A percentile compares a stretch with the other conserved stretches of the same genome.
Evolutionary conservation across 2,888 invertebrate genomes (phyloP).

Genomic region (Melinaea marsaeus): DNA sequence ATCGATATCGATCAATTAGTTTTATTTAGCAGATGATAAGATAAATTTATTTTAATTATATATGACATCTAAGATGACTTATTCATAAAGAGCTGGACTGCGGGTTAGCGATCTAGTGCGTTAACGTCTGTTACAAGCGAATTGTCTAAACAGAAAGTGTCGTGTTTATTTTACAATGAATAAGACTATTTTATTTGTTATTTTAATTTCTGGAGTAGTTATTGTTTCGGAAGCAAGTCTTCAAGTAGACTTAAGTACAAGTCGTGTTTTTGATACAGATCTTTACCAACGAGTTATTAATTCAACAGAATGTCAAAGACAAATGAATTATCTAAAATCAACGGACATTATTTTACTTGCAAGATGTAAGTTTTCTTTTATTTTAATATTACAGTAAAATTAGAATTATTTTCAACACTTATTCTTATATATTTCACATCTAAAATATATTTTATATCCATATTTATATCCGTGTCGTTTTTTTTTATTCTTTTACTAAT

Average conservation of each 20-base stretch:
- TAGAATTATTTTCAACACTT: too few relatives aligned
- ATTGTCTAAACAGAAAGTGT: slow-evolving; percentile 13
- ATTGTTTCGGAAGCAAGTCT: slow-evolving; percentile 15
- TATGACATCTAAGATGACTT: slow-evolving; percentile 15
- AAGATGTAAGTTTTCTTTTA: slow-evolving; percentile 47
- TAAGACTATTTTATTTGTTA: slow-evolving; percentile 13
- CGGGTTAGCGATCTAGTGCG: slow-evolving; percentile 10
- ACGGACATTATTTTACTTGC: slow-evolving; percentile 40
- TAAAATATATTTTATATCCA: too few relatives aligned
- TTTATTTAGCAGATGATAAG: slow-evolving; percentile 20
- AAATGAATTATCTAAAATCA: slow-evolving; percentile 44
- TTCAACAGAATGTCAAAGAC: slow-evolving; percentile 48
- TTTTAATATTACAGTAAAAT: background rate
- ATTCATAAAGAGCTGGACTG: slow-evolving; percentile 14
- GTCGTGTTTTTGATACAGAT: slow-evolving; percentile 47
- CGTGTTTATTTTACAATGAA: slow-evolving; percentile 23
- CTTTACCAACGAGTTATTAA: slow-evolving; percentile 54
- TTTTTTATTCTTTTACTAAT: too few relatives aligned
- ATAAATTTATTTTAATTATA: slow-evolving; percentile 24
- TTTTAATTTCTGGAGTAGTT: slow-evolving; percentile 15
- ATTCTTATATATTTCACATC: too few relatives aligned
- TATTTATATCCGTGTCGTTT: too few relatives aligned
- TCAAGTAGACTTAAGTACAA: slow-evolving; percentile 33
- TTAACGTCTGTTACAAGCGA: slow-evolving; percentile 15
- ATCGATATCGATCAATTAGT: slow-evolving; percentile 9